Conservation (phyloP, 1,140 invertebrate species). For the silkworm (Bombyx mori) region ASM3026992v2 NC_085131.1:7352501-7353000, state of each 20-base stretch:
- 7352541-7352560: constrained; percentile 78
- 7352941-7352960: constrained; percentile 50
- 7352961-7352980: constrained; percentile 32
- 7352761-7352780: too few species aligned
- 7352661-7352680: too few species aligned
- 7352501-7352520: constrained; percentile 73
- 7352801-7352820: constrained; percentile 75
- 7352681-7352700: too few species aligned
- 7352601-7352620: constrained; percentile 75
- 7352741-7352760: too few species aligned
- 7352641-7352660: too few species aligned
- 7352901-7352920: constrained; percentile 78
- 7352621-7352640: constrained; percentile 86
- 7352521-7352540: constrained; percentile 74
- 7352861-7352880: constrained; percentile 78
- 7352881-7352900: constrained; percentile 84
- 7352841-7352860: constrained; percentile 73
- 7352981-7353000: too few species aligned
- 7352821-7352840: constrained; percentile 78
- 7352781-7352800: too few species aligned
- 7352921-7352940: constrained; percentile 77
- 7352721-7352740: too few species aligned
- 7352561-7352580: constrained; percentile 66
- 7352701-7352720: too few species aligned
- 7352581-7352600: constrained; percentile 75